Evolutionary conservation across 2,888 invertebrate species (phyloP).

Genomic region (Laspeyria flexula): DNA sequence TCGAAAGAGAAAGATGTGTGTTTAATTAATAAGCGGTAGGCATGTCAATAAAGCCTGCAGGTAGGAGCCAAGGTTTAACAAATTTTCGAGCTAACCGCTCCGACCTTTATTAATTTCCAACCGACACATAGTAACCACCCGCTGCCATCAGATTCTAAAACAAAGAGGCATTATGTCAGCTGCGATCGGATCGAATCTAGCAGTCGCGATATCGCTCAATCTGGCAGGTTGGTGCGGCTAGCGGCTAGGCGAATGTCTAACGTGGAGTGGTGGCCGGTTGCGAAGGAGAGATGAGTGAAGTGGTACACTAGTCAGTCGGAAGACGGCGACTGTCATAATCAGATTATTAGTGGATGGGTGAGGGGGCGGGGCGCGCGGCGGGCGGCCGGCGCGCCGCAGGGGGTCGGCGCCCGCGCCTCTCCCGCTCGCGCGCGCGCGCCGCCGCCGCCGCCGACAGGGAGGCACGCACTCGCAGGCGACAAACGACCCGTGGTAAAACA

Average conservation of each 20-base stretch:
- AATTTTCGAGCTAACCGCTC: constrained; percentile 32
- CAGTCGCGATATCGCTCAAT: constrained; percentile 48
- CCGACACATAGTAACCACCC: constrained; percentile 46
- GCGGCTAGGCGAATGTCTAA: constrained; percentile 22
- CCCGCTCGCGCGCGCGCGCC: constrained; percentile 59
- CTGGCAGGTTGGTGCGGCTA: constrained; percentile 31
- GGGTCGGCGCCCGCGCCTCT: constrained; percentile 81
- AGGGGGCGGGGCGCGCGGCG: constrained; percentile 81
- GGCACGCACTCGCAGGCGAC: constrained; percentile 74
- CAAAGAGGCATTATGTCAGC: constrained; percentile 60
- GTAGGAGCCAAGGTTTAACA: constrained; percentile 20
- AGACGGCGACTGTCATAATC: constrained; percentile 83
- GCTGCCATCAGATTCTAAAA: constrained; percentile 48
- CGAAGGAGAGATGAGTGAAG: constrained; percentile 72
- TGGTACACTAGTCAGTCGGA: constrained; percentile 48
- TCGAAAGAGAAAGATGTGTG: constrained; percentile 13
- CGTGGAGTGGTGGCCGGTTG: constrained; percentile 47
- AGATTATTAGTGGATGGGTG: constrained; percentile 80
- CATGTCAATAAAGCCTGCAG: constrained; percentile 24
- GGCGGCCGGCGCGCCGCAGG: constrained; percentile 77
- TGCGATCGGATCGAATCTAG: constrained; percentile 27
- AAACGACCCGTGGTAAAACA: constrained; percentile 86
- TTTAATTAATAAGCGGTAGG: constrained; percentile 23
- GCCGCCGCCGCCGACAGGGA: constrained; percentile 50
- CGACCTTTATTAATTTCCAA: constrained; percentile 39